Base-by-base conservation (phyloP, 2,888 invertebrate species). In the Barypeithes pellucidus region DNA sequence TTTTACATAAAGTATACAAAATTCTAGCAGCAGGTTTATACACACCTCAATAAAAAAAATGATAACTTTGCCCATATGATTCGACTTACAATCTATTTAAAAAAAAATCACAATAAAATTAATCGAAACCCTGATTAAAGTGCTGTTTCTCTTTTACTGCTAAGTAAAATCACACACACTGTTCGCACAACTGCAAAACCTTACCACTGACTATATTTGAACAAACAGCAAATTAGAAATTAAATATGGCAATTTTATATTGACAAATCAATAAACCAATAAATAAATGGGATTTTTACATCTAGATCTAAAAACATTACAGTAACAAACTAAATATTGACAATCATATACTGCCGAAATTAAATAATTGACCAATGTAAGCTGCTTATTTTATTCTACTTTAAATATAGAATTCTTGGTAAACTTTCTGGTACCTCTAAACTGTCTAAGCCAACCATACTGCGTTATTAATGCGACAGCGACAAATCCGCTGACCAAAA, bases 121-220 rank as follows among this genome's bases (percentile, higher is more conserved):
- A 75, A 77, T 77, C 75, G 76, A 76, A 78, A 79, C 79, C 78
- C 78, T 79, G 79, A 76, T 76, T 78, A 79, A 75, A 76, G 72
- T 76, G 74, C 72, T 70, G 75, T 67, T 72, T 68, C 72, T 73
- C 72, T 73, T 73, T 73, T 72, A 72, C 67, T 69, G 72, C 65
- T 50, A 50, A 1, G 24, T 47, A 57, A 57, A 57, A 75, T 67
- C 59, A 72, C 39, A 43, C 73, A 68, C 73, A 76, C 57, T 68
- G 61, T 76, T 67, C 63, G 65, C 69, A 72, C 63, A 61, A 47
- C 52, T 50, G 50, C 71, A 72, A 76, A 74, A 62, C 70, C 72
- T n/a, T 70, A 73, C 61, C 69, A 72, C 63, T 76, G 74, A 75
- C 75, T 77, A 78, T 76, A 65, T 72, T 59, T 75, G 74, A 75